phyloP scores from a whole-genome alignment of 2,797 vertebrate species.

The Silurus lanzhouensis region DNA sequence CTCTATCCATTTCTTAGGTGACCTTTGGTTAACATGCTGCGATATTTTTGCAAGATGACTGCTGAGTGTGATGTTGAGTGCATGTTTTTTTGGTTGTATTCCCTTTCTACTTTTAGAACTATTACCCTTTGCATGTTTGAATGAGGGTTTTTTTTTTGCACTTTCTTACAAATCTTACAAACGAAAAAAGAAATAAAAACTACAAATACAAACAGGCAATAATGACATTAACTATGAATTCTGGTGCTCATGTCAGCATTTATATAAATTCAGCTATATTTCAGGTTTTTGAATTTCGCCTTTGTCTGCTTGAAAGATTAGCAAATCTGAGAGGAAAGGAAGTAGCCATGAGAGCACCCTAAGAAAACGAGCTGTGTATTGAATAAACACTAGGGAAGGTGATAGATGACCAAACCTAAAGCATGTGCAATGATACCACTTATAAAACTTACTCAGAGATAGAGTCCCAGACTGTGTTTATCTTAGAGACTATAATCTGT shows the following conservation, averaged over 20 bases:
- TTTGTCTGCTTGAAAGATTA: background rate
- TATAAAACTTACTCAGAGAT: background rate
- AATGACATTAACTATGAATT: background rate
- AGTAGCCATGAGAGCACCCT: background rate
- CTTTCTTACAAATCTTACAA: slow-evolving; percentile 28
- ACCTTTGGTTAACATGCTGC: background rate
- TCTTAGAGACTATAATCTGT: background rate
- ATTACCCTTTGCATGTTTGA: slow-evolving; percentile 25
- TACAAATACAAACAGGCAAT: slow-evolving; percentile 8
- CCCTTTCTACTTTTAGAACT: slow-evolving; percentile 1
- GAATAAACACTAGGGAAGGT: background rate
- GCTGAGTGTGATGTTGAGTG: slow-evolving; percentile 28
- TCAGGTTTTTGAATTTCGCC: background rate
- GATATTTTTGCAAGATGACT: slow-evolving; percentile 49
- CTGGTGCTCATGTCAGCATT: background rate
- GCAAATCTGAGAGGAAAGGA: background rate
- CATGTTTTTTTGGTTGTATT: slow-evolving; percentile 38
- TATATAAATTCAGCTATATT: background rate
- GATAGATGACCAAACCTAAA: background rate
- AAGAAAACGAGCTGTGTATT: background rate
- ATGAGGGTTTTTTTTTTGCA: background rate
- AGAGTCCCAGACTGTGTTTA: background rate
- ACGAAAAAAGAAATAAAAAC: background rate
- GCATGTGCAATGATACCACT: background rate
- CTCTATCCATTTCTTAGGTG: background rate